Evolutionary conservation across 1,140 invertebrate species (phyloP), one percentile per base, ranked within the genome.

Genomic region (Copidosoma floridanum): DNA sequence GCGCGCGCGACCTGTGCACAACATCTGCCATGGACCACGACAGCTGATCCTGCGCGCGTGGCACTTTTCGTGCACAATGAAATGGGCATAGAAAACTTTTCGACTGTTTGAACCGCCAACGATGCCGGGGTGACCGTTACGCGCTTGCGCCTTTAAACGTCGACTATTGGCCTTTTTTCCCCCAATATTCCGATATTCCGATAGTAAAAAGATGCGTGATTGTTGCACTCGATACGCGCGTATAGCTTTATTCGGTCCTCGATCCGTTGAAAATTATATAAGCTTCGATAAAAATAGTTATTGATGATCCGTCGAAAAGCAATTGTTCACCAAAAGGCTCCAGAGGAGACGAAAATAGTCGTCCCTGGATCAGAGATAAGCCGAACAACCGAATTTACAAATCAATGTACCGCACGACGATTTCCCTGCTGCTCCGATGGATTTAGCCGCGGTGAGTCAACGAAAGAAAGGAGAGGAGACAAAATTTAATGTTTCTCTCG

Each of bases 1-100:
- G 51, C 27, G 41, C 29, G 12, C 24, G 32, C 29, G 24, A 16
- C 26, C n/a, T 14, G 14, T 40, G 32, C n/a, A 47, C 51, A 71
- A 71, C 74, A 76, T 75, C 74, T 76, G 74, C 66, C 72, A 54
- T 60, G 58, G 58, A 60, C 58, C 58, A 43, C 16, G 68, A 68
- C 70, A 71, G 67, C 69, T 68, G 67, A 72, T 68, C 58, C 50
- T 12, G 48, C 59, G 64, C 69, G 65, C 67, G 70, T 72, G 63
- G 65, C 70, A 73, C 58, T 66, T 71, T 76, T 70, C 68, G n/a
- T n/a, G 47, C 24, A 20, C 1, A 29, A 40, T n/a, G 35, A 58
- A 48, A 41, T 24, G 63, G 58, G 24, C 43, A 43, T 46, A 46
- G 46, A 21, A 24, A 46, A 41, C 38, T 40, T 29, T 35, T 50